phyloP scores from a whole-genome alignment of 2,113 vertebrate genomes.

The Sitta europaea region DNA sequence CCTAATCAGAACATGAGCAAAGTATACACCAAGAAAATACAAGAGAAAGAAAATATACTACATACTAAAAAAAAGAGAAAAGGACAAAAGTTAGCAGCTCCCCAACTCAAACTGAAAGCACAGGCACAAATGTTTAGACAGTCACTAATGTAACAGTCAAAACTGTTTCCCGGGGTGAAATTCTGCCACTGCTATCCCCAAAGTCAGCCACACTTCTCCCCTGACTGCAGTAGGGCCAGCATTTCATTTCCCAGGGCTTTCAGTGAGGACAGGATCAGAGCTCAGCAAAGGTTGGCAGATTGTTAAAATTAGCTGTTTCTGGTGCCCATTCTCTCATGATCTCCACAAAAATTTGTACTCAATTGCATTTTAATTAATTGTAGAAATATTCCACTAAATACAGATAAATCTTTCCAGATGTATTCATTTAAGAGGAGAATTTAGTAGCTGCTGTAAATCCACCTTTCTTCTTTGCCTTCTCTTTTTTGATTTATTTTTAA shows the following conservation, averaged over 20 bases:
- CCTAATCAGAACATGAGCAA: neutral
- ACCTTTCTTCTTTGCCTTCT: neutral
- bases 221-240: neutral
- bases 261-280: neutral
- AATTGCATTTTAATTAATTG: neutral
- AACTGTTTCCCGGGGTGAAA: neutral
- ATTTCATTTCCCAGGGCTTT: neutral
- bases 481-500: constrained; percentile 38
- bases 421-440: neutral
- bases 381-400: neutral
- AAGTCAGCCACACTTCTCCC: neutral
- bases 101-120: neutral
- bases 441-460: neutral
- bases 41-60: neutral
- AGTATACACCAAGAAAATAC: neutral
- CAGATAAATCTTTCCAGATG: neutral
- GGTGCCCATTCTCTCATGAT: neutral
- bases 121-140: neutral
- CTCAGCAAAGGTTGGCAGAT: neutral
- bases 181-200: neutral
- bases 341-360: neutral
- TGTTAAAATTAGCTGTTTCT: neutral
- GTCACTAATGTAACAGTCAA: neutral
- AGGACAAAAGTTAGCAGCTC: neutral
- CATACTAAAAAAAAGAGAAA: neutral